phyloP scores from a whole-genome alignment of 2,113 vertebrate species.

The Hippolais icterina region DNA sequence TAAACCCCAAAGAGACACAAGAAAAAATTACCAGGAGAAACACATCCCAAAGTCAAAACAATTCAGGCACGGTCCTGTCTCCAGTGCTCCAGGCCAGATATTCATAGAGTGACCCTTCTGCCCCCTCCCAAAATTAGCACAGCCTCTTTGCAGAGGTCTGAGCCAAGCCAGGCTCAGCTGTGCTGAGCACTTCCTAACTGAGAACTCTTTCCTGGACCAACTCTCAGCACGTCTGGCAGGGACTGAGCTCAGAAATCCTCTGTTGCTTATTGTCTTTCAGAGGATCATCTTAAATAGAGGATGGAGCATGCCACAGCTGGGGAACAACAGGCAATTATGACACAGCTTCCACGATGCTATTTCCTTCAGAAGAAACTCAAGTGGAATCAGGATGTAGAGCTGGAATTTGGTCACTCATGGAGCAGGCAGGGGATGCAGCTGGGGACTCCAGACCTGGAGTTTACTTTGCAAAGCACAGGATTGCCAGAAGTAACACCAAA shows the following conservation, averaged over 20 bases:
- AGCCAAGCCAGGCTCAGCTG: slow-evolving; percentile 52
- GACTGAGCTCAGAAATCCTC: not conserved
- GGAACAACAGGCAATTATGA: not conserved
- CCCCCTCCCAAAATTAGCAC: slow-evolving; percentile 51
- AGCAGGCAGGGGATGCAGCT: not conserved
- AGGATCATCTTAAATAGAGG: not conserved
- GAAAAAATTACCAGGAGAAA: not conserved
- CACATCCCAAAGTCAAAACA: slow-evolving; percentile 14
- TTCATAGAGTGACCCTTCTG: slow-evolving; percentile 17
- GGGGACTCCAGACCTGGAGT: not conserved
- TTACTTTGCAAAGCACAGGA: not conserved
- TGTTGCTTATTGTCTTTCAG: not conserved
- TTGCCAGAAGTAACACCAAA: not conserved
- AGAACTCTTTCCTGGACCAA: not conserved
- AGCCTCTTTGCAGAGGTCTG: not conserved
- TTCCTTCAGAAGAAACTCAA: not conserved
- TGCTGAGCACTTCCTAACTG: slow-evolving; percentile 27
- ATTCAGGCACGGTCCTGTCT: not conserved
- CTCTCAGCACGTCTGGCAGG: slow-evolving; percentile 40
- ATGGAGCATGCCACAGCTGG: not conserved
- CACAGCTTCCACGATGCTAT: not conserved
- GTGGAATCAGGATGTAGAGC: not conserved
- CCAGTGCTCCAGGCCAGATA: slow-evolving; percentile 17
- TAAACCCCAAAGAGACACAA: slow-evolving; percentile 3
- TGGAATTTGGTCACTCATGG: not conserved